Conservation (phyloP, 2,888 invertebrate species). For the Physocephala rufipes region DNA sequence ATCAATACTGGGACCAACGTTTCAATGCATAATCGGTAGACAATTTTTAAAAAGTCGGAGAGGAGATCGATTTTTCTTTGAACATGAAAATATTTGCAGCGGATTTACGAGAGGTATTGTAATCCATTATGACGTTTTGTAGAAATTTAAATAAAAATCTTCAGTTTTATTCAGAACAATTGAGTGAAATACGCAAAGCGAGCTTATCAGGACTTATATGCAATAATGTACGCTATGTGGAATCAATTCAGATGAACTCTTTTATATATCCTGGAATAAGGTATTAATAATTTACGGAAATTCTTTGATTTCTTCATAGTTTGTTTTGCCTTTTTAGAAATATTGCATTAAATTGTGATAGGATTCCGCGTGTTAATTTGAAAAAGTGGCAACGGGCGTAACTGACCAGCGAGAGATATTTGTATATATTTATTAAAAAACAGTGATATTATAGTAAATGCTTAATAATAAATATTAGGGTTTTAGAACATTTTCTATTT, state of each 20-base stretch:
- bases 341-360: conserved; percentile 49
- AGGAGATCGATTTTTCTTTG: conserved; percentile 79
- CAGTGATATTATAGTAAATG: conserved; percentile 4
- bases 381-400: conserved; percentile 54
- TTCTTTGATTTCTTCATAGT: not conserved
- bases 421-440: not conserved
- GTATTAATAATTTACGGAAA: conserved; percentile 44
- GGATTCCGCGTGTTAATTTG: conserved; percentile 53
- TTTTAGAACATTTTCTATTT: not conserved
- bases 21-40: conserved; percentile 75
- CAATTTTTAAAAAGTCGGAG: conserved; percentile 76
- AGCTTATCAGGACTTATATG: conserved; percentile 81
- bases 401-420: not conserved
- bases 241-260: conserved; percentile 70
- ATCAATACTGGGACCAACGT: conserved; percentile 76
- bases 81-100: conserved; percentile 66
- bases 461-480: not conserved
- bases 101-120: conserved; percentile 68
- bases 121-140: conserved; percentile 4
- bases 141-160: not conserved
- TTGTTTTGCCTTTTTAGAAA: conserved; percentile 48
- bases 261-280: conserved; percentile 53
- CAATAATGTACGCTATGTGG: conserved; percentile 74
- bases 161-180: conserved; percentile 68
- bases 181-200: conserved; percentile 77